Conservation (phyloP, 2,113 vertebrate species). For the Sprattus sprattus region DNA sequence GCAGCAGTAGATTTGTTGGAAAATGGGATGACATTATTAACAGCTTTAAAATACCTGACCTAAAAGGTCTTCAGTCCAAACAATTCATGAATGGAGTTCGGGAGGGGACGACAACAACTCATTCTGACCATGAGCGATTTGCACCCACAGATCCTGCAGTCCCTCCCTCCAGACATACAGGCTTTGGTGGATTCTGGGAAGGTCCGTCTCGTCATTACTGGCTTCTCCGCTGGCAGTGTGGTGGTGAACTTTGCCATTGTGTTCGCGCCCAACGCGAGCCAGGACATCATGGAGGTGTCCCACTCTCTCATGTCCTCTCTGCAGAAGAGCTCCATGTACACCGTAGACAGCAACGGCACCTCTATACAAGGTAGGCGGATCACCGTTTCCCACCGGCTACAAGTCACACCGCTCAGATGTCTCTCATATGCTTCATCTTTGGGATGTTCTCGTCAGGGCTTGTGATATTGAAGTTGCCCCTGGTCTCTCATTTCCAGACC, state of each 20-base stretch:
- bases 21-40: not conserved
- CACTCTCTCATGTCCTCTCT: conserved; percentile 65
- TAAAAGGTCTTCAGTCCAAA: too few relatives aligned
- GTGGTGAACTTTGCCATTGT: conserved; percentile 73
- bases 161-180: conserved; percentile 58
- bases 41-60: too few relatives aligned
- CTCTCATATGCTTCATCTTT: not conserved
- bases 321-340: conserved; percentile 64
- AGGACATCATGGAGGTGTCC: conserved; percentile 57
- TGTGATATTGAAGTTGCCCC: not conserved
- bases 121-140: not conserved
- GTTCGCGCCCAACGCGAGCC: conserved; percentile 51
- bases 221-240: conserved; percentile 71
- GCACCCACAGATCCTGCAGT: conserved; percentile 66
- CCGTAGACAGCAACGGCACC: conserved; percentile 61
- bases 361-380: conserved; percentile 61
- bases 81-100: too few relatives aligned
- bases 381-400: not conserved
- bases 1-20: too few relatives aligned
- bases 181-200: conserved; percentile 63
- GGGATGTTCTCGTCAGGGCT: not conserved
- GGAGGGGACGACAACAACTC: too few relatives aligned
- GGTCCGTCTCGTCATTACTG: conserved; percentile 68
- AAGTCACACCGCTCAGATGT: not conserved
- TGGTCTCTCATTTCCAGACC: conserved; percentile 63